phyloP scores from a whole-genome alignment of 2,797 vertebrate species.

The Allobates femoralis region DNA sequence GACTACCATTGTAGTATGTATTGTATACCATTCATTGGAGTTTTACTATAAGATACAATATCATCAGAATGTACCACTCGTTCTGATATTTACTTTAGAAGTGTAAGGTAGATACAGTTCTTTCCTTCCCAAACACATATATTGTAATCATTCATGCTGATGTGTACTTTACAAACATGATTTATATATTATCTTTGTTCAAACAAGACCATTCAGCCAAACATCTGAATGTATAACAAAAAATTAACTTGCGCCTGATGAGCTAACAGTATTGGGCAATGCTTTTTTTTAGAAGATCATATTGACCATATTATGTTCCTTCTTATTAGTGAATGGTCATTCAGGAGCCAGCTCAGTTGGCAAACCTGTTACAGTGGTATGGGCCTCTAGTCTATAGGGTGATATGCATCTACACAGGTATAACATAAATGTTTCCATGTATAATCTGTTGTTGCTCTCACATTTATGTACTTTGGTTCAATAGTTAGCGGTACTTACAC shows the following conservation, averaged over 20 bases:
- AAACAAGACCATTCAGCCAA: background rate
- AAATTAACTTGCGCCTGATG: background rate
- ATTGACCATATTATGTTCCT: background rate
- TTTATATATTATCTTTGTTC: slow-evolving; percentile 11
- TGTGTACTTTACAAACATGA: background rate
- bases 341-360: background rate
- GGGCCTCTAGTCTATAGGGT: background rate
- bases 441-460: background rate
- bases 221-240: background rate
- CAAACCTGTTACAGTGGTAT: background rate
- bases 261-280: background rate
- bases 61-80: background rate
- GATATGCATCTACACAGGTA: background rate
- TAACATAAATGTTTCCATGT: background rate
- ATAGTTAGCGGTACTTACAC: slow-evolving; percentile 80
- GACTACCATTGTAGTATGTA: background rate
- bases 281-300: slow-evolving; percentile 8
- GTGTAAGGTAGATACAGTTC: background rate
- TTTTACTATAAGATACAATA: background rate
- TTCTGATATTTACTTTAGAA: background rate
- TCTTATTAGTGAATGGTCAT: background rate
- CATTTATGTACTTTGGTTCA: background rate
- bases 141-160: background rate
- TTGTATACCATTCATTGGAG: background rate
- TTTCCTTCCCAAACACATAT: background rate